Percentiles rank a stretch among this genome's conserved stretches.
Evolutionary conservation across 2,888 invertebrate genomes (phyloP).

Genomic region (Agriopis marginaria): DNA sequence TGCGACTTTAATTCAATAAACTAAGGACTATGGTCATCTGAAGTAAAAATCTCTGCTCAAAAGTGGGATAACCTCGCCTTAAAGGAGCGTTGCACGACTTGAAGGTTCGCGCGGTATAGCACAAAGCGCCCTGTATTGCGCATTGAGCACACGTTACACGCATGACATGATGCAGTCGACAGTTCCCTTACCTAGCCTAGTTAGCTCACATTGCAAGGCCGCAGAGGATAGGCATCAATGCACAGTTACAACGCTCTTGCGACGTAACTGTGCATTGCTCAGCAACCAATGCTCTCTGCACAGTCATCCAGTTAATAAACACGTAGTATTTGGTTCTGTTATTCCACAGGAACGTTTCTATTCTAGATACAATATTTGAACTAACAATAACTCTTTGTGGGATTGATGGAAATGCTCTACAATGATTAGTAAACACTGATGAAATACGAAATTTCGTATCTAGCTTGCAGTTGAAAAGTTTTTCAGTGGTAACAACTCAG

Average conservation of each 20-base stretch:
- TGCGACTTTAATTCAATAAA: no score
- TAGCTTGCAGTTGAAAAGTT: no score
- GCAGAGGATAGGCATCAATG: constrained; percentile 7
- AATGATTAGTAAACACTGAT: no score
- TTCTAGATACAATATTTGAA: background rate
- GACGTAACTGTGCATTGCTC: background rate
- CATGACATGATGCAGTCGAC: constrained; percentile 15
- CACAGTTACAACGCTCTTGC: background rate
- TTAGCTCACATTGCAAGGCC: constrained; percentile 1
- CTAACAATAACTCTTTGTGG: no score
- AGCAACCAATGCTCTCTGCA: constrained; percentile 3
- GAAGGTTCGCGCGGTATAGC: background rate
- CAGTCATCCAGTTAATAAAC: background rate
- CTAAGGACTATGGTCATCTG: no score
- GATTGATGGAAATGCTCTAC: no score
- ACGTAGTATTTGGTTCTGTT: background rate
- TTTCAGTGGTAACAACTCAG: no score
- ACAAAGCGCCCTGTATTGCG: background rate
- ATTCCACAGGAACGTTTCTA: background rate
- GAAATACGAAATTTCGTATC: no score
- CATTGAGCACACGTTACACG: constrained; percentile 8
- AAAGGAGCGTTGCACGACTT: no score
- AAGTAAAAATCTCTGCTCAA: no score
- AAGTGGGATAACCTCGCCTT: no score
- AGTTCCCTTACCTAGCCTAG: constrained; percentile 11